Evolutionary conservation across 2,113 vertebrate species (phyloP).

Genomic region (Danionella cerebrum): DNA sequence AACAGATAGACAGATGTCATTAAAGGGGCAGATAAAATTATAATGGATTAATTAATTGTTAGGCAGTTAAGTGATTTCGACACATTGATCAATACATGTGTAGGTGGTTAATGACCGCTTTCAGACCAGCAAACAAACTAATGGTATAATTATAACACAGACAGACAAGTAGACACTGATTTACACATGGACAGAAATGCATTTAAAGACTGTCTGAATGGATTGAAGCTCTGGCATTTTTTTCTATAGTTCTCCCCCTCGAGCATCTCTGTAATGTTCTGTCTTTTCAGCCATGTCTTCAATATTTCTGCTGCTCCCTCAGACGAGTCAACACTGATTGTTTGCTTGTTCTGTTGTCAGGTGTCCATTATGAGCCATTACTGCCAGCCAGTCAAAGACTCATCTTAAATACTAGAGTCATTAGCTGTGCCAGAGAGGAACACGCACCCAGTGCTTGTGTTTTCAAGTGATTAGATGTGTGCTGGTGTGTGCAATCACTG

Average conservation of each 20-base stretch:
- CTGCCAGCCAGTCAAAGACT: constrained; percentile 3
- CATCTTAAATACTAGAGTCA: constrained; percentile 8
- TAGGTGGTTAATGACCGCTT: too few relatives aligned
- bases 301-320: not conserved
- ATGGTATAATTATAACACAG: too few relatives aligned
- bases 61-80: too few relatives aligned
- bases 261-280: not conserved
- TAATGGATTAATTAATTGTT: not conserved
- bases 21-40: not conserved
- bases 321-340: not conserved
- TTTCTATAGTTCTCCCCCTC: not conserved
- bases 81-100: too few relatives aligned
- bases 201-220: too few relatives aligned
- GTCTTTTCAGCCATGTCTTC: not conserved
- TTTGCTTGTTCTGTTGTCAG: constrained; percentile 14
- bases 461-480: constrained; percentile 26
- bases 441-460: not conserved
- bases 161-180: not conserved
- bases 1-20: not conserved
- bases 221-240: too few relatives aligned
- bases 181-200: not conserved
- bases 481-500: constrained; percentile 17
- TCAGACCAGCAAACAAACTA: too few relatives aligned
- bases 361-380: not conserved
- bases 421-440: constrained; percentile 6